phyloP scores from a whole-genome alignment of 1,140 invertebrate species.

The Apis florea region DNA sequence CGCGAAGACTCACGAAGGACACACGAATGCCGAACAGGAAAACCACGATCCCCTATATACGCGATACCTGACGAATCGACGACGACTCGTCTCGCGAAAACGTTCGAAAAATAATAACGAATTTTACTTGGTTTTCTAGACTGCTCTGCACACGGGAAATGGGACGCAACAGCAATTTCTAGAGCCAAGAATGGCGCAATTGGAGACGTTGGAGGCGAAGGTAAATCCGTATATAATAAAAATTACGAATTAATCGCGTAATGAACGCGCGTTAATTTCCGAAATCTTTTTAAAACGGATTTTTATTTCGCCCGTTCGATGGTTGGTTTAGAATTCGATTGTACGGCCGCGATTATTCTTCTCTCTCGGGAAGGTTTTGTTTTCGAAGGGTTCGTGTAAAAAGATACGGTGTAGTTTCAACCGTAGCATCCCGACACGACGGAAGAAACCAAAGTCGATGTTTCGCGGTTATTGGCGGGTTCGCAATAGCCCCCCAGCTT shows the following conservation, averaged over 20 bases:
- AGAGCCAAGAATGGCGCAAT: conserved; percentile 84
- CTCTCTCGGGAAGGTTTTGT: neutral
- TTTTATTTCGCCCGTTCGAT: neutral
- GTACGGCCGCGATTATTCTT: neutral
- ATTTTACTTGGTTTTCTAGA: conserved; percentile 63
- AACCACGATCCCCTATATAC: neutral
- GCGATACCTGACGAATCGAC: no score
- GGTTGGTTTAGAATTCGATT: neutral
- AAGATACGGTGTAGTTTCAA: conserved; percentile 41
- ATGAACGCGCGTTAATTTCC: no score
- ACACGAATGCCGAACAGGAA: neutral
- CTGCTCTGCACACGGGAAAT: conserved; percentile 70
- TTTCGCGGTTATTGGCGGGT: conserved; percentile 64
- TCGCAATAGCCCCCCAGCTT: conserved; percentile 57
- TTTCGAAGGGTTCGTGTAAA: neutral
- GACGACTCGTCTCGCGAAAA: no score
- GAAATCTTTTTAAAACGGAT: no score
- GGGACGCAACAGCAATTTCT: conserved; percentile 69
- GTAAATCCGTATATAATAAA: conserved; percentile 77
- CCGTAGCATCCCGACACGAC: conserved; percentile 27
- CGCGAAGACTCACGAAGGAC: neutral
- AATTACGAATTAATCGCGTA: neutral
- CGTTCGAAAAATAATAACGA: neutral
- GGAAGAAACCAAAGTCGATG: conserved; percentile 57
- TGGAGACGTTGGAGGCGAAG: conserved; percentile 90